These are phyloP conservation scores for Ambastaia sidthimunki DNA, from an alignment of 2,797 vertebrate species.

Conservation along the genomic window DNA sequence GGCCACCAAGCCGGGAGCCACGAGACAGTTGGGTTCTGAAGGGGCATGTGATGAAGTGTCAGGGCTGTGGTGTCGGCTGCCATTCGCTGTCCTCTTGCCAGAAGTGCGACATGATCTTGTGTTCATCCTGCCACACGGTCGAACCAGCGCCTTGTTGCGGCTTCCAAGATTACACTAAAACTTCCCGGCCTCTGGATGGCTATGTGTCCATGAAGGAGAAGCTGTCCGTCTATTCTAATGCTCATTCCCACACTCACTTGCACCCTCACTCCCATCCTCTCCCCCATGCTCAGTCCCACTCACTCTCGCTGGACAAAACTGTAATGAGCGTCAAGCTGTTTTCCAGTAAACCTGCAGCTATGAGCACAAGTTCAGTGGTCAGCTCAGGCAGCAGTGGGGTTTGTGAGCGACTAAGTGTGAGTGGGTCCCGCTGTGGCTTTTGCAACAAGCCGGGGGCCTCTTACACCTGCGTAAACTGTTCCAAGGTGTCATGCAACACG, in stretches of 20 bases:
- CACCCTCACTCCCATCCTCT: conserved; percentile 76
- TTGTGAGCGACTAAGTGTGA: conserved; percentile 41
- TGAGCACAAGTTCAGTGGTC: conserved; percentile 65
- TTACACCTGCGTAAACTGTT: conserved; percentile 97
- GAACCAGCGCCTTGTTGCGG: conserved; percentile 82
- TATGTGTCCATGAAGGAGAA: conserved; percentile 83
- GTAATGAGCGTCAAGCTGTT: conserved; percentile 79
- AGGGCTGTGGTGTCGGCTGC: conserved; percentile 86
- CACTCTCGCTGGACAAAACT: conserved; percentile 79
- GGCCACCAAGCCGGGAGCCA: conserved; percentile 77
- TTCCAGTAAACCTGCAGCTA: conserved; percentile 74
- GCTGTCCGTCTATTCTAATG: conserved; percentile 80
- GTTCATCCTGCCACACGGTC: conserved; percentile 79
- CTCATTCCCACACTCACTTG: conserved; percentile 73
- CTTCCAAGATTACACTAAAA: conserved; percentile 79
- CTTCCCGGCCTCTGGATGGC: conserved; percentile 77
- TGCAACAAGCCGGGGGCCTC: conserved; percentile 92
- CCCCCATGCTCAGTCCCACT: conserved; percentile 69
- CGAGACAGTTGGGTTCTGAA: conserved; percentile 79
- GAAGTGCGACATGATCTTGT: conserved; percentile 85
- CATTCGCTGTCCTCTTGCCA: conserved; percentile 85
- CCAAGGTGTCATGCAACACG: conserved; percentile 93
- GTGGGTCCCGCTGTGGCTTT: conserved; percentile 86
- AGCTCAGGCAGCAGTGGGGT: conserved; percentile 34
- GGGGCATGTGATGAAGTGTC: conserved; percentile 83